Evolutionary conservation across 2,888 invertebrate species (phyloP), one percentile per base, ranked within the genome.

Genomic region (Thymelicus sylvestris): DNA sequence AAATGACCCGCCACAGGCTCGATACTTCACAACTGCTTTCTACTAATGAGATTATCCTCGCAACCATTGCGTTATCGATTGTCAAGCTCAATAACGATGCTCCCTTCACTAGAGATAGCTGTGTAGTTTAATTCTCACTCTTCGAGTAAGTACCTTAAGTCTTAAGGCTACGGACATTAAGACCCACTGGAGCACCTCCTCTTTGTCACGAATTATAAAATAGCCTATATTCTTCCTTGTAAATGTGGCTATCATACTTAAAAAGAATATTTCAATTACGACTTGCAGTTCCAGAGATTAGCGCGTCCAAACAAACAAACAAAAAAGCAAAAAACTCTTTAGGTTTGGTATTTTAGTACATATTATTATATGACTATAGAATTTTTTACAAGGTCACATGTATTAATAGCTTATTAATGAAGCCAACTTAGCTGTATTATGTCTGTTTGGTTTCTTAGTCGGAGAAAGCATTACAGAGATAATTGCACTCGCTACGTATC

Each of bases 21-120:
- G 79, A 79, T 83, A 67, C 77, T 78, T 82, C 83, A 62, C 81
- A 77, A 84, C 82, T 80, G 83, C 84, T 83, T 81, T 82, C 78
- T 76, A 78, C 83, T 89, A 90, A 90, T 90, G 86, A 89, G 84
- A 84, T 79, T 84, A 85, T 84, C 81, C 79, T 80, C 82, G 78
- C 80, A 80, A 84, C 60, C 65, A 66, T 60, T 65, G 80, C 74
- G 77, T 74, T 79, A 83, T 86, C 79, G 81, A 86, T 83, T 80
- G 78, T 80, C 79, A 81, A 75, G 75, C 75, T 68, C 52, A 7
- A 41, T 57, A 66, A 57, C 24, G 39, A 12, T 13, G 47, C 24
- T 59, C 48, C 19, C 38, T 15, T 39, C 38, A 31, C 48, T 64
- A 48, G 5, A 55, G 19, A 48, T 57, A 63, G 19, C 10, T 15